phyloP scores from a whole-genome alignment of 30 jellyfish, hydroid and myxozoan species.

The Turritopsis dohrnii region DNA sequence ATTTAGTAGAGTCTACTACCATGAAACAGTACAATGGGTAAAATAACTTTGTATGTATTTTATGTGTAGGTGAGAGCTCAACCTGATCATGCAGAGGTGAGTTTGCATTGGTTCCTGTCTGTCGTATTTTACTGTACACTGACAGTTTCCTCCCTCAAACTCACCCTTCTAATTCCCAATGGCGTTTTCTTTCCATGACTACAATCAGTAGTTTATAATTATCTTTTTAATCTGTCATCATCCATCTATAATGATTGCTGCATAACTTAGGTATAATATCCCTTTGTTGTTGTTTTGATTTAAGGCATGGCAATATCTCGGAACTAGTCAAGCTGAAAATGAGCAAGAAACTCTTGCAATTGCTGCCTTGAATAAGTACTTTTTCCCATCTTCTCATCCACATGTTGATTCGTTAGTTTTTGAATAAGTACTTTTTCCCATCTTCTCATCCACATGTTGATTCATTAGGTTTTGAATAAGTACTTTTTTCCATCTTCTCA shows the following conservation, averaged over 20 bases:
- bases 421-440: not conserved
- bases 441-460: not conserved
- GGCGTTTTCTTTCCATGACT: too few species aligned
- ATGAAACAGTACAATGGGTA: too few species aligned
- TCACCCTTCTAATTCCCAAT: too few species aligned
- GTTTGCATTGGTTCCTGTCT: not conserved
- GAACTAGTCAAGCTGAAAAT: constrained; percentile 98
- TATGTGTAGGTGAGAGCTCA: constrained; percentile 53
- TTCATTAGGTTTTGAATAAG: not conserved
- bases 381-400: not conserved
- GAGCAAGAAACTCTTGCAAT: constrained; percentile 89
- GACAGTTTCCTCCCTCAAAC: too few species aligned
- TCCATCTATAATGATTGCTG: too few species aligned
- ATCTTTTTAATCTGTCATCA: too few species aligned
- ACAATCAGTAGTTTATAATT: too few species aligned
- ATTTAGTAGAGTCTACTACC: too few species aligned
- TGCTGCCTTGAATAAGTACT: constrained; percentile 75
- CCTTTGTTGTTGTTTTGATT: too few species aligned
- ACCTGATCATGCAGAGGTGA: constrained; percentile 85
- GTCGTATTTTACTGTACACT: too few species aligned
- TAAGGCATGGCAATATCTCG: constrained; percentile 97
- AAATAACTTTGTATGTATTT: not conserved
- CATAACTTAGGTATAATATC: too few species aligned
- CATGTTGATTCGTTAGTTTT: too few species aligned
- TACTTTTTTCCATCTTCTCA: not conserved